Evolutionary conservation across 2,797 vertebrate species (phyloP).

Genomic region (Psittacula derbiana): DNA sequence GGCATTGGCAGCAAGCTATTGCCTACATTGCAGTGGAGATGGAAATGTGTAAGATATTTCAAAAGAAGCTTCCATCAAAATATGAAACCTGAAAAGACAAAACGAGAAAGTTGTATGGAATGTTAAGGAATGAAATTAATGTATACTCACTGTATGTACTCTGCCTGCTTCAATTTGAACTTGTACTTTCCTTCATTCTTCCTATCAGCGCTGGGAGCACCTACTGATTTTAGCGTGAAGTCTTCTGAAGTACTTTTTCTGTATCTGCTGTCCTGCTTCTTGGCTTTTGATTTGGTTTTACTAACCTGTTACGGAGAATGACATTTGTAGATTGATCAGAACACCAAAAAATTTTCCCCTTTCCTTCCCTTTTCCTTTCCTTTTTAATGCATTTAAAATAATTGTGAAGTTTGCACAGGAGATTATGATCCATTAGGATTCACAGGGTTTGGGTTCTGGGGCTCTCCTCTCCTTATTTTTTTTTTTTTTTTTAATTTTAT

Average conservation of each 20-base stretch:
- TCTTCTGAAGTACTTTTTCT: background rate
- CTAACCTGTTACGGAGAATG: background rate
- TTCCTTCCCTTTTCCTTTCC: background rate
- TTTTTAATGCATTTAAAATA: background rate
- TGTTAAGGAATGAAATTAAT: background rate
- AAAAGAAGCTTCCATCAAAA: background rate
- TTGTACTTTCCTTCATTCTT: background rate
- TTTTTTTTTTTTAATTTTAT: background rate
- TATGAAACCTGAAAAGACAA: background rate
- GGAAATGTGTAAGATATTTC: background rate
- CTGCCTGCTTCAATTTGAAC: background rate
- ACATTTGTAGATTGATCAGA: background rate
- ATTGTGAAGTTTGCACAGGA: background rate
- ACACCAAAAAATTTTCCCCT: background rate
- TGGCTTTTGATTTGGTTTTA: background rate
- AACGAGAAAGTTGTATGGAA: background rate
- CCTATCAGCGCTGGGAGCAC: background rate
- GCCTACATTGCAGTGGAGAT: background rate
- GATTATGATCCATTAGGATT: background rate
- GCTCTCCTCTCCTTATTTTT: too few relatives aligned
- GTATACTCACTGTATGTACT: accelerated
- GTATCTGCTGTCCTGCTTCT: background rate
- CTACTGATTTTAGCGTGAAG: background rate
- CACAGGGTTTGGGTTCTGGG: accelerated
- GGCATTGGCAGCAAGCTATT: background rate